phyloP scores from a whole-genome alignment of 2,797 vertebrate species.

The Chiloscyllium punctatum region DNA sequence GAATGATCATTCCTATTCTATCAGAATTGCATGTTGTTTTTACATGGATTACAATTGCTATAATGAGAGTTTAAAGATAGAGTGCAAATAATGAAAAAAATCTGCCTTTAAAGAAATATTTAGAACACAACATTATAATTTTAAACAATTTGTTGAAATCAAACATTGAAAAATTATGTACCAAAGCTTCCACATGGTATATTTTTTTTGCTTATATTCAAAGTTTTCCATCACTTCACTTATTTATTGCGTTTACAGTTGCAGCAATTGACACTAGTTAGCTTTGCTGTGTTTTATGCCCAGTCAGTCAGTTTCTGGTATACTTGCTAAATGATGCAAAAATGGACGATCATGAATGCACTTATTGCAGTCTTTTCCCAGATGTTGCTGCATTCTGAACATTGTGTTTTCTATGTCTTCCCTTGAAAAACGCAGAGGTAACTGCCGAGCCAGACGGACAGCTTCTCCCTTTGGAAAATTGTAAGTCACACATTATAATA shows the following conservation, averaged over 20 bases:
- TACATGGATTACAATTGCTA: not conserved
- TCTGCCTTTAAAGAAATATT: not conserved
- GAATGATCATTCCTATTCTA: not conserved
- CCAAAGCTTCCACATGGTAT: not conserved
- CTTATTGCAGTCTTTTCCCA: slow-evolving; percentile 59
- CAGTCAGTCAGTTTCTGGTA: slow-evolving; percentile 64
- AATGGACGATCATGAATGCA: slow-evolving; percentile 87
- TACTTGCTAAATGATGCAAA: slow-evolving; percentile 70
- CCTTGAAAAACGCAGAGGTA: slow-evolving; percentile 70
- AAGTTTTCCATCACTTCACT: not conserved
- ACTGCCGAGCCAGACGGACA: slow-evolving; percentile 77
- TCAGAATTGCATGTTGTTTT: not conserved
- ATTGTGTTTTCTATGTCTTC: slow-evolving; percentile 76
- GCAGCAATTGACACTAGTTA: not conserved
- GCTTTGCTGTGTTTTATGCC: slow-evolving; percentile 33
- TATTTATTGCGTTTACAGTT: not conserved
- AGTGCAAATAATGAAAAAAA: not conserved
- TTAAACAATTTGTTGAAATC: not conserved
- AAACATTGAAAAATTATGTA: not conserved
- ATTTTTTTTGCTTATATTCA: not conserved
- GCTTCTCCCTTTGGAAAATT: slow-evolving; percentile 75
- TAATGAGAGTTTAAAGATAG: not conserved
- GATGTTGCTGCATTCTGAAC: slow-evolving; percentile 70
- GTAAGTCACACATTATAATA: slow-evolving; percentile 38
- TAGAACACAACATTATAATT: not conserved